phyloP scores from a whole-genome alignment of 2,797 vertebrate genomes.

The Mallotus villosus region DNA sequence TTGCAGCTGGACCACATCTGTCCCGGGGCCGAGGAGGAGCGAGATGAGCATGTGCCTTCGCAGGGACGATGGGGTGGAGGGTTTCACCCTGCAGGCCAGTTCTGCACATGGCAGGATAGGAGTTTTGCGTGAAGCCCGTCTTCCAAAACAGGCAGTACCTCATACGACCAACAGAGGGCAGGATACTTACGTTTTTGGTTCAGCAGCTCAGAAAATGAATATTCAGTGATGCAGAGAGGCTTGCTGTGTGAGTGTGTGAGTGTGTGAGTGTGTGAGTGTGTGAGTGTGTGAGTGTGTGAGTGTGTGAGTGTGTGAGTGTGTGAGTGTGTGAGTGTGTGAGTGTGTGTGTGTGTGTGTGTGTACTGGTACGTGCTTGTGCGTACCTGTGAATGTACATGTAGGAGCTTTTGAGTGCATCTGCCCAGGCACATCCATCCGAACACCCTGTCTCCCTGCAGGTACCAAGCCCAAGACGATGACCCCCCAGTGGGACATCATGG shows the following conservation, averaged over 20 bases:
- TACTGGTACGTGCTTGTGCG: not conserved
- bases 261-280: not conserved
- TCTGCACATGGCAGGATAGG: not conserved
- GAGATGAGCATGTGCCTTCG: not conserved
- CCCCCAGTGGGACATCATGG: constrained; percentile 94
- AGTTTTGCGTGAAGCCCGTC: not conserved
- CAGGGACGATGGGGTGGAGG: not conserved
- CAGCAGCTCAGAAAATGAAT: not conserved
- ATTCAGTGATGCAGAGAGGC: constrained; percentile 7
- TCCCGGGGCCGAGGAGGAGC: constrained; percentile 18
- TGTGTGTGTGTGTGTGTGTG: constrained; percentile 2
- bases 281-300: not conserved
- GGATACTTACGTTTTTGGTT: constrained; percentile 10
- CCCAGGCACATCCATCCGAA: not conserved
- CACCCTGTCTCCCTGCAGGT: constrained; percentile 66
- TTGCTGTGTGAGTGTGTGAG: not conserved
- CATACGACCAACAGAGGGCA: constrained; percentile 58
- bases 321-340: not conserved
- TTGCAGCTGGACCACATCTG: constrained; percentile 15
- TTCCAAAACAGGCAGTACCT: not conserved
- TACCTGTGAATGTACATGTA: not conserved
- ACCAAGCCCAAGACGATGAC: constrained; percentile 88
- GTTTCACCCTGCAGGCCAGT: not conserved
- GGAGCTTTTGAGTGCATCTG: constrained; percentile 2
- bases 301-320: not conserved